Evolutionary conservation across 2,888 invertebrate genomes (phyloP).

Genomic region (Nemurella pictetii): DNA sequence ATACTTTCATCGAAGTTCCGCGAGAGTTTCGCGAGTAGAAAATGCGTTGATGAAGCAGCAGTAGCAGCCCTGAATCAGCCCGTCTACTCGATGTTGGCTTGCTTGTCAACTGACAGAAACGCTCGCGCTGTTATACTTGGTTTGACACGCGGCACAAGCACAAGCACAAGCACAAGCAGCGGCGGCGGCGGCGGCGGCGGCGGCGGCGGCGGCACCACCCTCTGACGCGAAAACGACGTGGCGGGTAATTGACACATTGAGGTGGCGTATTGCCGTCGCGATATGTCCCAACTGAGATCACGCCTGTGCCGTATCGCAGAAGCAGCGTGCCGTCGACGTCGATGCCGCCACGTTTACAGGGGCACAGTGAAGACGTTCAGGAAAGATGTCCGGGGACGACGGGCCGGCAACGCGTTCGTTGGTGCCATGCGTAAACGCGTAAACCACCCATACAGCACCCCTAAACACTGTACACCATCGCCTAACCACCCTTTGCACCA

Average conservation of each 20-base stretch:
- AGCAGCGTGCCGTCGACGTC: background rate
- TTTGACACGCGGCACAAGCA: constrained; percentile 1
- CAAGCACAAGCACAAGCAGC: too few species aligned
- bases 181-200: background rate
- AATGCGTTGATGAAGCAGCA: background rate
- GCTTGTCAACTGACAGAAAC: background rate
- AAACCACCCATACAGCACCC: background rate
- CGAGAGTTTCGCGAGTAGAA: background rate
- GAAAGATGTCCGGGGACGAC: background rate
- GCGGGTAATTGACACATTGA: constrained; percentile 28
- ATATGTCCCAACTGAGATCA: background rate
- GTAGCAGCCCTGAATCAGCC: background rate
- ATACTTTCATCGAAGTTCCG: background rate
- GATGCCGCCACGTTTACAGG: too few species aligned
- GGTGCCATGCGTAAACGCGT: too few species aligned
- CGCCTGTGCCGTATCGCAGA: background rate
- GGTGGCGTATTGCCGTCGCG: background rate
- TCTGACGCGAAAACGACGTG: background rate
- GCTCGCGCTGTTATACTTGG: constrained; percentile 4
- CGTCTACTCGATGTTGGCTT: background rate
- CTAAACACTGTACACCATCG: too few species aligned
- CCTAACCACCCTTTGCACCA: too few species aligned
- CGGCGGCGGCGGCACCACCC: background rate
- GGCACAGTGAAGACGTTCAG: background rate
- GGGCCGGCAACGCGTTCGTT: background rate